Base-by-base conservation (phyloP, 1,140 invertebrate species). In the Armadillidium nasatum region DNA sequence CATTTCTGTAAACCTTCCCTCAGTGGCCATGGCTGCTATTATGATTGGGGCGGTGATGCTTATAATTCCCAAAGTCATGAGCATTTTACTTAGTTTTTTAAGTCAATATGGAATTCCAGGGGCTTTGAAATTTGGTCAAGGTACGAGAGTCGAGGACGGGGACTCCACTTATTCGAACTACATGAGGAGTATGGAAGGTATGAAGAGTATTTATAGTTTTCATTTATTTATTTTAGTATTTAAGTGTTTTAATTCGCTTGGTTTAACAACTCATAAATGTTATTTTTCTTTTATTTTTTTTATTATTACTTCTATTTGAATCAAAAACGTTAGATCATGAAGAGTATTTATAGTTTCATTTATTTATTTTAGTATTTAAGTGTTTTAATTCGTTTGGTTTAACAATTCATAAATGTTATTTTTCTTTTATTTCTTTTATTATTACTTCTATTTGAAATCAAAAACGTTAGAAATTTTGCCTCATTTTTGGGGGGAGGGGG, bases 1-100 rank as follows among this genome's bases (percentile, higher is more conserved):
- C 6, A 44, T 78, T 68, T 66, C 71, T 11, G 67, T 80, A 69
- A 80, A 80, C 74, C 78, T 75, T 76, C 66, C 70, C 3, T 73
- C 76, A 15, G 44, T 80, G 23, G 21, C 75, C 7, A 73, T 68
- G 73, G 73, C 77, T 7, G 76, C 71, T 2, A 60, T 43, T 6
- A 67, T 72, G 21, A 68, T 80, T 0, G 45, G 67, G 4, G 15
- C 44, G 2, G 79, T 76, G 11, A 44, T 46, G 15, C 68, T 80
- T 50, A 67, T 80, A 15, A 46, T 80, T 50, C 79, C 79, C 7
- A 74, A 77, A 68, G 7, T 76, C 21, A 44, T 71, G 15, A 10
- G 10, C 67, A 44, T 45, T 45, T 60, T 67, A 22, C 19, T 44
- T 73, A 50, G 46, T 15, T 50, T 50, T 50, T 15, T 50, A 50